These are phyloP conservation scores for Cossypha polioptera DNA, from an alignment of 2,797 vertebrate species.

Conservation along the genomic window DNA sequence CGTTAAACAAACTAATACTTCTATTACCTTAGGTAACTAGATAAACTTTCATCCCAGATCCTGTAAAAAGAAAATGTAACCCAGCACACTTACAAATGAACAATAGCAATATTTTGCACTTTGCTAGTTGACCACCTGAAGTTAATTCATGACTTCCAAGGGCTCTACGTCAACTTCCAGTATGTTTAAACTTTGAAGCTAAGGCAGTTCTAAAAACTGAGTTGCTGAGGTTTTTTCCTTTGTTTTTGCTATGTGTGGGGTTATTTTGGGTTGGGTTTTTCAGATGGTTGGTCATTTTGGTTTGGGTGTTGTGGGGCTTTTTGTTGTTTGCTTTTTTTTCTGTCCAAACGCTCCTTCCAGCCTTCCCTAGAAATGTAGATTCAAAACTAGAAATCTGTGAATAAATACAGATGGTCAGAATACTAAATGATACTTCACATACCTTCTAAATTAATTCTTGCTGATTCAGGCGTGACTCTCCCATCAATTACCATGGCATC, in stretches of 20 bases:
- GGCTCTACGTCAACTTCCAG: background rate
- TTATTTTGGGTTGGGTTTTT: background rate
- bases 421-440: constrained; percentile 26
- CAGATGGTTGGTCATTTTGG: background rate
- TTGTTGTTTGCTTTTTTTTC: background rate
- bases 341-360: background rate
- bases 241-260: background rate
- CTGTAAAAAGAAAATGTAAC: background rate
- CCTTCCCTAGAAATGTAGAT: background rate
- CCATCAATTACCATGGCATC: constrained; percentile 81
- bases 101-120: background rate
- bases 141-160: background rate
- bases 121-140: background rate
- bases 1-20: background rate
- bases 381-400: constrained; percentile 9
- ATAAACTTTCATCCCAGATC: background rate
- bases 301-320: background rate
- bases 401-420: constrained; percentile 57
- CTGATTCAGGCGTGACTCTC: constrained; percentile 83
- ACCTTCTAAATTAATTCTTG: constrained; percentile 88
- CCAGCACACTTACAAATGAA: background rate
- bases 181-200: background rate
- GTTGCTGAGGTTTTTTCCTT: background rate
- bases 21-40: background rate
- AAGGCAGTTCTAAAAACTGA: background rate